phyloP scores from a whole-genome alignment of 2,113 vertebrate species.

The Pygathrix nemaeus region DNA sequence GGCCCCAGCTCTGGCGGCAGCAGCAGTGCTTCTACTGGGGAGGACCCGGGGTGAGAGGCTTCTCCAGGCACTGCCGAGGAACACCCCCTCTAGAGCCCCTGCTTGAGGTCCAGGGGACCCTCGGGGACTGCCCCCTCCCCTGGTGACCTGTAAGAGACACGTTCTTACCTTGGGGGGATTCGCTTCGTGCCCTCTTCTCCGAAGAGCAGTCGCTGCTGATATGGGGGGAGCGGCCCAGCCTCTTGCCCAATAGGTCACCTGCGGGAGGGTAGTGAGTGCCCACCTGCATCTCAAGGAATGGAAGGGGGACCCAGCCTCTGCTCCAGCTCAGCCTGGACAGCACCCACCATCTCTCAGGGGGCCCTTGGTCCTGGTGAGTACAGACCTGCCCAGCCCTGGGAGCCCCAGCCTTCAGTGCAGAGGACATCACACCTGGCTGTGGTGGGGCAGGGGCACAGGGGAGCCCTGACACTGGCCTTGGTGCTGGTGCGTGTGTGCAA shows the following conservation, averaged over 20 bases:
- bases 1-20: constrained; percentile 90
- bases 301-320: not conserved
- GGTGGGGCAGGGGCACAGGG: not conserved
- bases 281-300: not conserved
- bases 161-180: constrained; percentile 73
- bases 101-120: not conserved
- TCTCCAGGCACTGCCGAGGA: not conserved
- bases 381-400: not conserved
- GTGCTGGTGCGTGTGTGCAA: not conserved
- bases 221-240: constrained; percentile 89
- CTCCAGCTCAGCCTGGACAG: not conserved
- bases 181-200: constrained; percentile 91
- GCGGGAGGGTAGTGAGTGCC: constrained; percentile 58
- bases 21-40: constrained; percentile 88
- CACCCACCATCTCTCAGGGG: not conserved
- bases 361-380: not conserved
- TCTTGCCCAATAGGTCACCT: constrained; percentile 93
- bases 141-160: not conserved
- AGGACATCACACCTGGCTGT: not conserved
- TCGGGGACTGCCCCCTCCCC: not conserved
- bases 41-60: not conserved
- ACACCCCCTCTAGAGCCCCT: not conserved
- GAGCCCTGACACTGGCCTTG: not conserved
- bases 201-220: constrained; percentile 89
- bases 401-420: not conserved